These are phyloP conservation scores for Phrynocephalus vlangalii DNA, from an alignment of 2,797 vertebrate genomes.

Conservation along the genomic window DNA sequence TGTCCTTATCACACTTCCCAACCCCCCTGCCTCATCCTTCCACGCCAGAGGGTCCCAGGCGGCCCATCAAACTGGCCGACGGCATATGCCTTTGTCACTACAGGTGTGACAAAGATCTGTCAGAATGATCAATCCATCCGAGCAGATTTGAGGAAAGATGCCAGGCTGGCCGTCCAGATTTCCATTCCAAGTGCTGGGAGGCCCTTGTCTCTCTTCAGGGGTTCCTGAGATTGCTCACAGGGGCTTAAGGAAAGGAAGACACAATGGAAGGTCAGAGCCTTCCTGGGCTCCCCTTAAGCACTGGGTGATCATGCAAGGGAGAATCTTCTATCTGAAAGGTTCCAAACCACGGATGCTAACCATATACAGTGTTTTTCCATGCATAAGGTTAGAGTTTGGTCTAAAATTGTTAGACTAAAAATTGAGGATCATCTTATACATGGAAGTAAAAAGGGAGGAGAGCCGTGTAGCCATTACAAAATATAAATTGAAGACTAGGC, in stretches of 20 bases:
- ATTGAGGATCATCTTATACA: too few relatives aligned
- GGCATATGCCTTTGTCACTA: background rate
- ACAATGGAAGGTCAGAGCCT: background rate
- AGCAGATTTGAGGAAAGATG: background rate
- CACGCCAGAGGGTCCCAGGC: background rate
- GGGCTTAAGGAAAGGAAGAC: background rate
- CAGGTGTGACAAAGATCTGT: background rate
- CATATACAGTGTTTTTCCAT: too few relatives aligned
- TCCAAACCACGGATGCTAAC: too few relatives aligned
- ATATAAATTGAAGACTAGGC: too few relatives aligned
- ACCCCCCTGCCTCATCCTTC: background rate
- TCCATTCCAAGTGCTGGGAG: background rate
- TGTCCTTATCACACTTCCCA: background rate
- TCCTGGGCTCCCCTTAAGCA: background rate
- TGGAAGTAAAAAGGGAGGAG: too few relatives aligned
- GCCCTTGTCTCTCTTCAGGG: too few relatives aligned
- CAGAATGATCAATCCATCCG: background rate
- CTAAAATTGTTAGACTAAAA: too few relatives aligned
- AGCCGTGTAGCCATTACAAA: too few relatives aligned
- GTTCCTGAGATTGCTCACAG: too few relatives aligned
- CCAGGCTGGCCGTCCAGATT: background rate
- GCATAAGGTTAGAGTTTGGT: too few relatives aligned
- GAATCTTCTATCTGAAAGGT: background rate
- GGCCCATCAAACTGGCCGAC: background rate
- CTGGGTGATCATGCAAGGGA: background rate